Evolutionary conservation across 2,888 invertebrate species (phyloP), one percentile per base, ranked within the genome.

Genomic region (Drosophila longiperda): DNA sequence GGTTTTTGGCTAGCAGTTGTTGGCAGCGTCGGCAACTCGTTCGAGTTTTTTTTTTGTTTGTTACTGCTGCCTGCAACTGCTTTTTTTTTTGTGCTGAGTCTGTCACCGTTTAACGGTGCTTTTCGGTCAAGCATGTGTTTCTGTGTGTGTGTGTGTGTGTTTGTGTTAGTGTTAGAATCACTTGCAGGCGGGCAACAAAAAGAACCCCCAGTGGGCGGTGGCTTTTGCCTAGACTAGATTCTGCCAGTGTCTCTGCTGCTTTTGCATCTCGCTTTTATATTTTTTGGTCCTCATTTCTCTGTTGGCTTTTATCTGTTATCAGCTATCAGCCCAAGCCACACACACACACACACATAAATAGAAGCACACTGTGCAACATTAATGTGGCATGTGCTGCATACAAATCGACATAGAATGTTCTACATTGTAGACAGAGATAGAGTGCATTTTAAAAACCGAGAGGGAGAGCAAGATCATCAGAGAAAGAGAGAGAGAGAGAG

Each of bases 91-190:
- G 62, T 68, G 74, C 75, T 74, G 75, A 75, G 83, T 76, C 69
- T 79, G 74, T 80, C 84, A 82, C 72, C 84, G 80, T 69, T 84
- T 82, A 84, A 87, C 84, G 84, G 87, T 82, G 84, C 80, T 82
- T 83, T 75, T 75, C 58, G 78, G 75, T 78, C 75, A 74, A 80
- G 67, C 75, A 62, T 63, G 49, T 67, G 32, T 57, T 48, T 64
- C 32, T 42, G 61, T 64, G 33, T 29, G 48, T 64, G 40, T 63
- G 33, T 55, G 66, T 57, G 52, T 49, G 52, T 29, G 26, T 52
- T 49, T 29, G 50, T 50, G 23, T 11, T 20, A 29, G 42, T 32
- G 40, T 75, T 66, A 54, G 72, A 75, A 70, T 59, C 75, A 49
- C 45, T 75, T 64, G 78, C 69, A 55, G 81, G 78, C 75, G 68